phyloP scores from a whole-genome alignment of 2,113 vertebrate species.

The Tragulus kanchil region DNA sequence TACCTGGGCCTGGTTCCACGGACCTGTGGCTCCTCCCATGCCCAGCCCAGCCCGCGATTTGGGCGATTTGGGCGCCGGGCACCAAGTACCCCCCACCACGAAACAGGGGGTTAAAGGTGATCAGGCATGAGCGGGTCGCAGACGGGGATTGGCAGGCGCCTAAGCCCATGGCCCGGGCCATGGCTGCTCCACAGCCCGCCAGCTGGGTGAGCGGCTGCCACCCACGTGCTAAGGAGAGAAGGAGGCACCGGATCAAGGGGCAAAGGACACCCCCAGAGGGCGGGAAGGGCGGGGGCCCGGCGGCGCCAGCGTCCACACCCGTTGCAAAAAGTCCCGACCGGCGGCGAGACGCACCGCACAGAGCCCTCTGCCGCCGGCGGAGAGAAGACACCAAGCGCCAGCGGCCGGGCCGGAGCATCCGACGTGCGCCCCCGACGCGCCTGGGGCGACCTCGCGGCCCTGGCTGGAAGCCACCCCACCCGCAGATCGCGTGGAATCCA shows the following conservation, averaged over 20 bases:
- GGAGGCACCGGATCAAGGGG: conserved; percentile 79
- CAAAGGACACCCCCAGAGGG: conserved; percentile 69
- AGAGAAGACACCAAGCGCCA: neutral
- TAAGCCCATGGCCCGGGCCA: conserved; percentile 19
- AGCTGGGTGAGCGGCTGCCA: conserved; percentile 69
- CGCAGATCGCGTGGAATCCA: neutral
- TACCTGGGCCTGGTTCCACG: neutral
- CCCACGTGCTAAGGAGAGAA: conserved; percentile 79
- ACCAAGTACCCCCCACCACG: neutral
- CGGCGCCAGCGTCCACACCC: conserved; percentile 55
- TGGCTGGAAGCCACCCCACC: neutral
- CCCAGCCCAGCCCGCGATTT: neutral
- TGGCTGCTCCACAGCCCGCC: conserved; percentile 58
- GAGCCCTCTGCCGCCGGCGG: conserved; percentile 54
- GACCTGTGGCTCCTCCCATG: conserved; percentile 14
- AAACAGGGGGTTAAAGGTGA: conserved; percentile 64
- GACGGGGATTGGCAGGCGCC: conserved; percentile 61
- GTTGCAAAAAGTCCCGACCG: conserved; percentile 11
- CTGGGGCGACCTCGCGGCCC: neutral
- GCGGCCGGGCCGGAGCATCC: neutral
- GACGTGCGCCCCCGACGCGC: neutral
- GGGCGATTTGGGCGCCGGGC: neutral
- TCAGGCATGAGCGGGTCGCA: neutral
- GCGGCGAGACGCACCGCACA: neutral
- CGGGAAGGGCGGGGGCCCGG: conserved; percentile 24